Percentiles rank a stretch among this genome's conserved stretches.
phyloP scores from a whole-genome alignment of 2,113 vertebrate species.

The Onychorhynchus coronatus region DNA sequence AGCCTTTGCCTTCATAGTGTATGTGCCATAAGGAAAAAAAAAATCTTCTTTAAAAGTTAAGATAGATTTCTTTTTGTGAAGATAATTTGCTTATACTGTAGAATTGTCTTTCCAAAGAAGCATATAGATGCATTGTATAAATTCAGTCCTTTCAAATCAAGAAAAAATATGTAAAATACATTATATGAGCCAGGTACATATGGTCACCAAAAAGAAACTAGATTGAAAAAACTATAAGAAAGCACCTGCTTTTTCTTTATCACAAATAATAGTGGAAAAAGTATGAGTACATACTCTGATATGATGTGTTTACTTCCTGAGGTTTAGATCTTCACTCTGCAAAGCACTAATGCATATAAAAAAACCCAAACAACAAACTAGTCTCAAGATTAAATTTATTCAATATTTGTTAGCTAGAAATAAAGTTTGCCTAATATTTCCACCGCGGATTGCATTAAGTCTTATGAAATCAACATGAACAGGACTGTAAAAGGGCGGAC shows the following conservation, averaged over 20 bases:
- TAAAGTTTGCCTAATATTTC: background rate
- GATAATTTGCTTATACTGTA: background rate
- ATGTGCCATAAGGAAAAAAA: background rate
- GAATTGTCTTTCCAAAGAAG: background rate
- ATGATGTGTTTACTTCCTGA: background rate
- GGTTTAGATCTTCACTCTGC: background rate
- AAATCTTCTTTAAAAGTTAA: background rate
- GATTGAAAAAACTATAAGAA: background rate
- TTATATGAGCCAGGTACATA: background rate
- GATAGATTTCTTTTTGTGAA: background rate
- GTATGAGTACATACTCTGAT: background rate
- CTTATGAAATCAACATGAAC: background rate
- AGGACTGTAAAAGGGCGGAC: background rate
- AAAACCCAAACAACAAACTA: background rate
- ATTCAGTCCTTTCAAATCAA: background rate
- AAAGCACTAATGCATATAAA: background rate
- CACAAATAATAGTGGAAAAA: background rate
- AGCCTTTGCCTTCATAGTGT: background rate
- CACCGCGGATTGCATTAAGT: background rate
- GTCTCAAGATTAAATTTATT: background rate
- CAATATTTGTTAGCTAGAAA: background rate
- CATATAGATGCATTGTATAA: background rate
- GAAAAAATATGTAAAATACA: background rate
- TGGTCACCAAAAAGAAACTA: background rate
- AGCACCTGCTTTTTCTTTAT: background rate